Evolutionary conservation across 2,888 invertebrate species (phyloP).

Genomic region (Kryphioiulus occultus): DNA sequence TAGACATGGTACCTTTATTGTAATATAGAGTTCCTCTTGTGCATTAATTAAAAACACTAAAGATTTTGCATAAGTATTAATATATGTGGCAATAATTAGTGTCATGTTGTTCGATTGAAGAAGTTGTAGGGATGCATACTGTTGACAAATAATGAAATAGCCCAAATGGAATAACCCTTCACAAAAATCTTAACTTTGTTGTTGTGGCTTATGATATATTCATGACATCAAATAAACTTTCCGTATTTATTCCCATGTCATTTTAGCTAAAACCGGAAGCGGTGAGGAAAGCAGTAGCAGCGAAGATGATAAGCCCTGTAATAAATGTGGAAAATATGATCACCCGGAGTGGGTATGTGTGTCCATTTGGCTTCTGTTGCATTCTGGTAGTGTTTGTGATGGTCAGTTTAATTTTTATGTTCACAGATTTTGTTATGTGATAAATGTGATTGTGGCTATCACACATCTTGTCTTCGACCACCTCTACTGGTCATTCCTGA

Average conservation of each 20-base stretch:
- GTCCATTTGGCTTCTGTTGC: background rate
- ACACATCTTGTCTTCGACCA: conserved; percentile 93
- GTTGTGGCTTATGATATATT: too few species aligned
- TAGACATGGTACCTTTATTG: too few species aligned
- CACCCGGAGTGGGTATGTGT: conserved; percentile 83
- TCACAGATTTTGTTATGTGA: conserved; percentile 89
- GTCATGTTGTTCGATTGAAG: too few species aligned
- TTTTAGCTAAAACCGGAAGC: conserved; percentile 60
- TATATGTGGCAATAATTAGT: too few species aligned
- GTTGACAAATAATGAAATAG: too few species aligned
- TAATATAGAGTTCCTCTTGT: too few species aligned
- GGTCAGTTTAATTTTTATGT: background rate
- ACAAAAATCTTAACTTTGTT: too few species aligned
- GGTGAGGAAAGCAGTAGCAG: conserved; percentile 57
- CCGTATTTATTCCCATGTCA: background rate
- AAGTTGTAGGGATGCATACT: too few species aligned
- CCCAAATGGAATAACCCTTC: too few species aligned
- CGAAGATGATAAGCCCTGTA: conserved; percentile 78
- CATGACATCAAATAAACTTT: too few species aligned
- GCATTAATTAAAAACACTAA: too few species aligned
- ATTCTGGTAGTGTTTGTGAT: background rate
- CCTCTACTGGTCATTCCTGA: conserved; percentile 93
- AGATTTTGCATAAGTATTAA: too few species aligned
- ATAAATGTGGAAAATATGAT: conserved; percentile 87
- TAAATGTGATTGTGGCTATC: conserved; percentile 93